Conservation (phyloP, 1,140 invertebrate species). For the Ips nitidus region DNA sequence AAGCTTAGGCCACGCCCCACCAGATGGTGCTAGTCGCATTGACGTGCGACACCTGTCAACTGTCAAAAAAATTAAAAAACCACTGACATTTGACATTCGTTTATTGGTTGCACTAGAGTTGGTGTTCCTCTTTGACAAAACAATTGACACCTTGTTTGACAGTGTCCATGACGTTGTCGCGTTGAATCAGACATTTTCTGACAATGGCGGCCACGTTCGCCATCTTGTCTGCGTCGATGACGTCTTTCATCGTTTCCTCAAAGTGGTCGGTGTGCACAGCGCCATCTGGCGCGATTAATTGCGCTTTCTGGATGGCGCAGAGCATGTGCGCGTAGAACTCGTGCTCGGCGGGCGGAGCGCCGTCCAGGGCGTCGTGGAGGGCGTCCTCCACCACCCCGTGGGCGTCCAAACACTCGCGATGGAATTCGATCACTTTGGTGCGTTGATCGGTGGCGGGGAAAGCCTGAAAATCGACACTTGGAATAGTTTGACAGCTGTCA, state of each 20-base stretch:
- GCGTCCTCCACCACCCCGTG: conserved; percentile 49
- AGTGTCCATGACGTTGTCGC: conserved; percentile 16
- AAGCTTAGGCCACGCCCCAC: too few species aligned
- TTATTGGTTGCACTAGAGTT: neutral
- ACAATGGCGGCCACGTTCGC: conserved; percentile 6
- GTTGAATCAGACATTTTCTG: conserved; percentile 22
- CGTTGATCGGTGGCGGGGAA: conserved; percentile 48
- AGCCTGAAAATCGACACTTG: neutral
- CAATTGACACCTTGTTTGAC: conserved; percentile 17
- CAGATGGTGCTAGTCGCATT: too few species aligned
- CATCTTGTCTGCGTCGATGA: conserved; percentile 19
- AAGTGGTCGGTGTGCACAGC: conserved; percentile 17
- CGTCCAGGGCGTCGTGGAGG: conserved; percentile 50
- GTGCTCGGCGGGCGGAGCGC: conserved; percentile 49
- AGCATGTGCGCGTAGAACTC: conserved; percentile 51
- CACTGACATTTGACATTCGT: too few species aligned
- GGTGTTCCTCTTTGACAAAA: conserved; percentile 20
- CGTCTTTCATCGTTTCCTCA: conserved; percentile 12
- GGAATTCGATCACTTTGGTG: conserved; percentile 55
- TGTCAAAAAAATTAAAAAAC: too few species aligned
- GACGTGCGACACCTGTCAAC: too few species aligned
- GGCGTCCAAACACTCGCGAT: conserved; percentile 52
- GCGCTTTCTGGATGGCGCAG: conserved; percentile 53
- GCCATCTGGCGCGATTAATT: conserved; percentile 48
- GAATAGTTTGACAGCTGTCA: too few species aligned